Evolutionary conservation across 2,797 vertebrate species (phyloP), one percentile per base, ranked within the genome.

Genomic region (Poeciliopsis paucimaculata): DNA sequence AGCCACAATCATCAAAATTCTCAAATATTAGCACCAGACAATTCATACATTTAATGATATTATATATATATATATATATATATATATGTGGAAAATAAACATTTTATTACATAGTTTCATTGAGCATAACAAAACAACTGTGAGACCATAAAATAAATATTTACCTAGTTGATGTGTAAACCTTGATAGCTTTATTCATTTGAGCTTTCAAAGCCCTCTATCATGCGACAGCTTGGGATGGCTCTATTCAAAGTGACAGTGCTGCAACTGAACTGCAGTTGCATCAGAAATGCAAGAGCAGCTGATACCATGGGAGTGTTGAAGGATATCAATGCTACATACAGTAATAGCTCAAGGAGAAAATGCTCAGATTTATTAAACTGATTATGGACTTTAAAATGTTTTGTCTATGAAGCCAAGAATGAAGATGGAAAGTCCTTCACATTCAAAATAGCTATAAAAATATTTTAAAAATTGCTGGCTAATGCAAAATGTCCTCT

Each of bases 161-260:
- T 15, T 34, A 73, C 12, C 13, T 26, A 23, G 43, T 43, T 1
- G 43, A 76, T 13, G 51, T 28, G 0, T 55, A 51, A 53, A 45
- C 73, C 77, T 9, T 5, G 64, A 66, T 66, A 28, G 73, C 28
- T 77, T 73, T 46, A 77, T 23, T 72, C 39, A 45, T 81, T 16
- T 64, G 75, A 77, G 79, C 76, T 82, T 83, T 84, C 64, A 73
- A 31, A 77, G 73, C 46, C 39, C 78, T 82, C 11, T 71, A 41
- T 55, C 55, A 76, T 5, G n/a, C 53, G 75, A 75, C 73, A 70
- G 75, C 72, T 82, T 77, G 13, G 43, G 73, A 77, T 68, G n/a
- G 60, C 64, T 89, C 55, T 55, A 28, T 71, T 82, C 20, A 60
- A 76, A 60, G 75, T 78, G 80, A 70, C 77, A 66, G 55, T 73